Conservation (phyloP, 2,888 invertebrate species). For the Asteroscopus sphinx region DNA sequence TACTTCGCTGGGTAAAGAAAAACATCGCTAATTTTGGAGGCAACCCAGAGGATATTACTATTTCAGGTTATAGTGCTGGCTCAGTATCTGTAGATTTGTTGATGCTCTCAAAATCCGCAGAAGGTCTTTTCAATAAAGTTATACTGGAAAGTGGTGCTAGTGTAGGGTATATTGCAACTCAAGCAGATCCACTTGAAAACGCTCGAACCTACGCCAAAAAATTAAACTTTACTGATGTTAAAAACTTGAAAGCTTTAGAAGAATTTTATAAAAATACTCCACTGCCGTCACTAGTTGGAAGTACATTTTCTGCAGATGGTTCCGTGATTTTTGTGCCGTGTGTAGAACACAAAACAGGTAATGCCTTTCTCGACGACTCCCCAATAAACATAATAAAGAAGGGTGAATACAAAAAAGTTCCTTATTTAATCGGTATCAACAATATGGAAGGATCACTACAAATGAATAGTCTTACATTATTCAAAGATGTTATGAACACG, state of each 20-base stretch:
- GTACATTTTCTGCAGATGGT: slow-evolving; percentile 27
- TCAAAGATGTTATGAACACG: slow-evolving; percentile 61
- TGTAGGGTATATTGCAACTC: slow-evolving; percentile 54
- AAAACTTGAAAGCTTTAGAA: slow-evolving; percentile 47
- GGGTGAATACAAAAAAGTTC: slow-evolving; percentile 33
- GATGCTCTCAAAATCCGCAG: slow-evolving; percentile 59
- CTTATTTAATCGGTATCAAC: slow-evolving; percentile 35
- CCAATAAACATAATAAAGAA: slow-evolving; percentile 35
- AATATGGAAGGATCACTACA: slow-evolving; percentile 35
- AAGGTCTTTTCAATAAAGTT: slow-evolving; percentile 67
- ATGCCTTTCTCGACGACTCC: slow-evolving; percentile 18
- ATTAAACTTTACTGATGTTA: slow-evolving; percentile 60
- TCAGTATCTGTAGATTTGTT: slow-evolving; percentile 62
- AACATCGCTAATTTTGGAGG: slow-evolving; percentile 70
- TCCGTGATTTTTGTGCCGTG: slow-evolving; percentile 30
- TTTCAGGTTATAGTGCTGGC: slow-evolving; percentile 67
- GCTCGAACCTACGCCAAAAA: slow-evolving; percentile 63
- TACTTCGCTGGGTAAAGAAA: slow-evolving; percentile 66
- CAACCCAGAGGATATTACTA: slow-evolving; percentile 67
- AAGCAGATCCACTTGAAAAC: slow-evolving; percentile 64
- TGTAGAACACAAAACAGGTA: slow-evolving; percentile 23
- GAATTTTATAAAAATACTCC: slow-evolving; percentile 63
- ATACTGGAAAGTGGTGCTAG: slow-evolving; percentile 67
- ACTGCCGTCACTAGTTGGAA: slow-evolving; percentile 33
- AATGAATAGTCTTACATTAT: slow-evolving; percentile 20